These are phyloP conservation scores for Falco concolor DNA, from an alignment of 2,797 vertebrate genomes.

Conservation along the genomic window DNA sequence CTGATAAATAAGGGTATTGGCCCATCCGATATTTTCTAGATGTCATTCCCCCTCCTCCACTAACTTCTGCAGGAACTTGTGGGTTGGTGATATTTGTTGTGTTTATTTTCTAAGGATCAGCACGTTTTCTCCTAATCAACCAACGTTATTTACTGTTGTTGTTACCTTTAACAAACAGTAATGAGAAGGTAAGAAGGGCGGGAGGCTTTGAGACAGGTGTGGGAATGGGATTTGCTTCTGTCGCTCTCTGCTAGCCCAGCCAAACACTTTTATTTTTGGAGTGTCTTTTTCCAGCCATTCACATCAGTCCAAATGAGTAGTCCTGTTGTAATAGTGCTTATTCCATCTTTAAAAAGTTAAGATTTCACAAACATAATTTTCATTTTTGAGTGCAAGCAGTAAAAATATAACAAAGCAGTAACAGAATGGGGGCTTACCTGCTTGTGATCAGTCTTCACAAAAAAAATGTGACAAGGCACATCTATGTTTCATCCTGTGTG, in stretches of 20 bases:
- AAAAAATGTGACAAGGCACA: not conserved
- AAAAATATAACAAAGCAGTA: not conserved
- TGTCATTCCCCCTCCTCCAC: not conserved
- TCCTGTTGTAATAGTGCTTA: not conserved
- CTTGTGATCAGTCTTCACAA: not conserved
- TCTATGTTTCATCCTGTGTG: not conserved
- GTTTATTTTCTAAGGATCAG: not conserved
- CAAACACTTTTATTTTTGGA: not conserved
- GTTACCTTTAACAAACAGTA: not conserved
- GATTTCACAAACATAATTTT: not conserved
- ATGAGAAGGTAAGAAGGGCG: not conserved
- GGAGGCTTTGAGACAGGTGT: not conserved
- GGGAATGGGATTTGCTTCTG: not conserved
- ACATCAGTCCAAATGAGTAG: too few species aligned
- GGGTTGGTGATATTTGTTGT: not conserved
- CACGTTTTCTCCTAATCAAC: not conserved
- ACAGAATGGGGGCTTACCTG: not conserved
- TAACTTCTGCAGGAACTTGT: not conserved
- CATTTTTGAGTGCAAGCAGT: not conserved
- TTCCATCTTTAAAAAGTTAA: not conserved
- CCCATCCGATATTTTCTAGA: not conserved
- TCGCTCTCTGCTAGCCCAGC: not conserved
- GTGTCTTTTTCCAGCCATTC: not conserved
- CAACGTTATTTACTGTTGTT: not conserved
- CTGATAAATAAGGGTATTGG: not conserved